Base-by-base conservation (phyloP, 2,797 vertebrate genomes). In the Liparis tanakae region DNA sequence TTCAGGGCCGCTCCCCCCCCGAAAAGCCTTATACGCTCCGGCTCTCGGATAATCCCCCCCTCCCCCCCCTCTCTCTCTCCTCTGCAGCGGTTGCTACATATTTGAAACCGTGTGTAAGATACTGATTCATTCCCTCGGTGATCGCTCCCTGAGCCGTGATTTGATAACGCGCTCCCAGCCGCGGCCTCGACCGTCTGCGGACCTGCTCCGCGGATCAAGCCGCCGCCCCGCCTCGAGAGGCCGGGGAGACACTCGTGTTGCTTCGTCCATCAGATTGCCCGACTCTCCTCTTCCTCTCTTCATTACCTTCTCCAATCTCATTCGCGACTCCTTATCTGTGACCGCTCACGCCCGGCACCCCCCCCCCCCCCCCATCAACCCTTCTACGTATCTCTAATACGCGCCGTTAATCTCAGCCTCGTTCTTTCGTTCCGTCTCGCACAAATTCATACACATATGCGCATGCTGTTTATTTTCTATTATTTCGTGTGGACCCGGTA, bases 151-250 rank as follows among this genome's bases (percentile, higher is more conserved):
- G 75, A 85, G 77, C 84, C 68, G 67, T 75, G 86, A 86, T 86
- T 87, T 83, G 80, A 84, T 79, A 83, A 74, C 67, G 79, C 69
- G 33, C 78, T 83, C 57, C 79, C 77, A 30, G 58, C 58, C 58
- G 61, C 83, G 87, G 88, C 86, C 86, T 85, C 36, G 84, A 83
- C 80, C 76, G 80, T 89, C 83, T 82, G 76, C 58, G 81, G 79
- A 83, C 74, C 67, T 68, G 78, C 79, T 88, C 79, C 10, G 1
- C 2, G 51, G 74, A 78, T 84, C 70, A 86, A 85, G 67, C 80
- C 90, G 91, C 86, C 90, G 91, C 91, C 92, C 92, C 93, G 15
- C 72, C 72, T 58, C 7, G 90, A 75, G 85, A 51, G 80, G 63
- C 64, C 15, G 60, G 41, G 89, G 86, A 87, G 91, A 74, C 89